phyloP scores from a whole-genome alignment of 2,113 vertebrate genomes.

The Lynx canadensis region DNA sequence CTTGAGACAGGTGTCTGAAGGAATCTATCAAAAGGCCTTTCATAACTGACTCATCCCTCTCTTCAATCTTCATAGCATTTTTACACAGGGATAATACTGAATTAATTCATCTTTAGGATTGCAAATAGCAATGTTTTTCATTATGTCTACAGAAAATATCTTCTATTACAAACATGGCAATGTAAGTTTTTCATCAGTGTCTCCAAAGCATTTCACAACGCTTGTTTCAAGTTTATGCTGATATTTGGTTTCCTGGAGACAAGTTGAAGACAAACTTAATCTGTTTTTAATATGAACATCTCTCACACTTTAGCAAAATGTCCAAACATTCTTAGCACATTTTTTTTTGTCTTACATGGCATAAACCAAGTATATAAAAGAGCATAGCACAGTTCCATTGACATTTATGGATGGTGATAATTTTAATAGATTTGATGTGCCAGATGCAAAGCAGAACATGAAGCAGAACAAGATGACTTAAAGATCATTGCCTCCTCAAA shows the following conservation, averaged over 20 bases:
- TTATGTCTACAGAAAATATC: not conserved
- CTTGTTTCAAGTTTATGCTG: not conserved
- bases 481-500: constrained; percentile 48
- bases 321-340: not conserved
- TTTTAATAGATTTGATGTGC: constrained; percentile 43
- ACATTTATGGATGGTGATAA: constrained; percentile 62
- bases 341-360: not conserved
- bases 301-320: constrained; percentile 16
- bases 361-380: not conserved
- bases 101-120: not conserved
- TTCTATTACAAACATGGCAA: not conserved
- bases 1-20: not conserved
- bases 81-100: not conserved
- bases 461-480: constrained; percentile 43
- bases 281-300: not conserved
- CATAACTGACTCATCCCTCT: not conserved
- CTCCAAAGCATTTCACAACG: not conserved
- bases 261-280: not conserved
- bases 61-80: not conserved
- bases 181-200: not conserved
- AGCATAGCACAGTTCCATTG: not conserved
- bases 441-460: not conserved
- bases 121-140: not conserved
- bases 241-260: not conserved
- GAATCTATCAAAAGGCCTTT: constrained; percentile 34